Evolutionary conservation across 2,888 invertebrate species (phyloP).

Genomic region (Serrognathus titanus): DNA sequence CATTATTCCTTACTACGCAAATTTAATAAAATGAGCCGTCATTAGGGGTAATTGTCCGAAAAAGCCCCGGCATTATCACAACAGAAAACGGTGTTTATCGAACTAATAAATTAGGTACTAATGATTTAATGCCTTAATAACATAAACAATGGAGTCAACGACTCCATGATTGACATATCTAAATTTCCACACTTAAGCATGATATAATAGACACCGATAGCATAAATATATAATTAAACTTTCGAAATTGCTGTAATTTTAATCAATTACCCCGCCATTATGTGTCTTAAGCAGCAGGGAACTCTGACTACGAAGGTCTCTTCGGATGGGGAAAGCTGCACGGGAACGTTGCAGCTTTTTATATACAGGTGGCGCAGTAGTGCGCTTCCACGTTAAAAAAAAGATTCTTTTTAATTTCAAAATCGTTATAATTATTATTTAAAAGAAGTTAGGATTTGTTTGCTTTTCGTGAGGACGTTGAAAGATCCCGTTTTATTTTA

Average conservation of each 20-base stretch:
- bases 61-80: conserved; percentile 1
- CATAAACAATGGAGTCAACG: conserved; percentile 6
- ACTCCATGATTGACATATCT: conserved; percentile 41
- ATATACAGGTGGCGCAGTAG: conserved; percentile 6
- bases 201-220: conserved; percentile 43
- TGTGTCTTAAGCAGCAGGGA: conserved; percentile 1
- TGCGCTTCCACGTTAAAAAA: too few species aligned
- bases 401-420: too few species aligned
- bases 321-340: neutral
- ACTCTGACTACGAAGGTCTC: conserved; percentile 21
- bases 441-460: too few species aligned
- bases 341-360: neutral
- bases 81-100: conserved; percentile 11
- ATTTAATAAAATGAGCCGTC: conserved; percentile 2
- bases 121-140: conserved; percentile 40
- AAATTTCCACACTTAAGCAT: conserved; percentile 40
- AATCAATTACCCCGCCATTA: conserved; percentile 40
- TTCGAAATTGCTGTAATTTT: conserved; percentile 48
- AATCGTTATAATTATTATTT: too few species aligned
- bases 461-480: too few species aligned
- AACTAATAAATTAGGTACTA: conserved; percentile 28
- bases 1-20: too few species aligned
- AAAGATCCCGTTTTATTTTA: too few species aligned
- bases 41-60: conserved; percentile 10
- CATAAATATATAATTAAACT: conserved; percentile 45